These are phyloP conservation scores for Drosophila demipolita DNA, from an alignment of 2,888 invertebrate genomes.

Conservation along the genomic window DNA sequence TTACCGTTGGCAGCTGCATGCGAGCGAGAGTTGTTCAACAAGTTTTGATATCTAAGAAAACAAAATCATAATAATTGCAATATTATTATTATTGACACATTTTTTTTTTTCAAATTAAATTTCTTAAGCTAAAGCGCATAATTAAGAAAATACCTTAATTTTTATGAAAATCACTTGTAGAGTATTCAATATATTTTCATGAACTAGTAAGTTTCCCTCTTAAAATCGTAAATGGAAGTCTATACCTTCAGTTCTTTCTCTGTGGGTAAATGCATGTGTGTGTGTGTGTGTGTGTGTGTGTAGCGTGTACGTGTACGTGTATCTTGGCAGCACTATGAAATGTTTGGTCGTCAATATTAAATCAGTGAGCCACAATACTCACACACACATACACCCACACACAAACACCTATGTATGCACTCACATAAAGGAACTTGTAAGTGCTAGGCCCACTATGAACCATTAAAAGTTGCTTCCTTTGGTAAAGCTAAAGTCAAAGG, in stretches of 20 bases:
- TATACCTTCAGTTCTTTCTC: constrained; percentile 27
- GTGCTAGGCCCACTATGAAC: constrained; percentile 73
- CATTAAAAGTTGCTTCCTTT: constrained; percentile 77
- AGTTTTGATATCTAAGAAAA: not conserved
- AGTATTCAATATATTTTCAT: not conserved
- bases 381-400: constrained; percentile 3
- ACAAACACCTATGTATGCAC: constrained; percentile 5
- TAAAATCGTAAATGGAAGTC: constrained; percentile 34
- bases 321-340: constrained; percentile 67
- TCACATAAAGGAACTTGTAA: constrained; percentile 55
- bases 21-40: constrained; percentile 25
- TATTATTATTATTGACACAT: not conserved
- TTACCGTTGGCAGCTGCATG: constrained; percentile 43
- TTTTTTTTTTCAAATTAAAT: not conserved
- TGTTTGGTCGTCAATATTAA: constrained; percentile 79
- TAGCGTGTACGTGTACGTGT: constrained; percentile 27
- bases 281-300: constrained; percentile 10
- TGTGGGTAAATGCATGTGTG: not conserved
- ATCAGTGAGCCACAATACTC: constrained; percentile 63
- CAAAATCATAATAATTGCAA: not conserved
- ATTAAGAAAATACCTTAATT: not conserved
- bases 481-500: constrained; percentile 42
- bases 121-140: not conserved
- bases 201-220: constrained; percentile 22
- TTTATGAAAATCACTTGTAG: not conserved